Conservation (phyloP, 2,113 vertebrate genomes). For the Cepphus grylle region DNA sequence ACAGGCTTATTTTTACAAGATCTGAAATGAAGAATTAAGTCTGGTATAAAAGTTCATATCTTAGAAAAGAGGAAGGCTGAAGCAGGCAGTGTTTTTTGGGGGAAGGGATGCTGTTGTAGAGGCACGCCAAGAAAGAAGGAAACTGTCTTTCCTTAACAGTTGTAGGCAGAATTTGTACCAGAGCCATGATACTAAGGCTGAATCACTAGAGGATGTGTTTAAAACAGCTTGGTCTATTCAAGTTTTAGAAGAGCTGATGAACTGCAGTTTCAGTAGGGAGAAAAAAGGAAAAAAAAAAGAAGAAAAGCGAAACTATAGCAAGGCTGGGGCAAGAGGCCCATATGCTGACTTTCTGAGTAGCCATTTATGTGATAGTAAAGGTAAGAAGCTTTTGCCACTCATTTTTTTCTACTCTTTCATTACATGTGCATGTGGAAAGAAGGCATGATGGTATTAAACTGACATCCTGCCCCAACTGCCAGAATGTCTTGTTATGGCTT, state of each 20-base stretch:
- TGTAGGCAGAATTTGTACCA: constrained; percentile 70
- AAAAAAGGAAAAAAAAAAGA: neutral
- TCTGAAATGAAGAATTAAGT: constrained; percentile 9
- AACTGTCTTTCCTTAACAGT: constrained; percentile 67
- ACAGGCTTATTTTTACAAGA: neutral
- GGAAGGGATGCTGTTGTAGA: constrained; percentile 58
- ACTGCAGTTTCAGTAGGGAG: constrained; percentile 32
- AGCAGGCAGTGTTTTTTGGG: constrained; percentile 42
- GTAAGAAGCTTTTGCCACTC: constrained; percentile 46
- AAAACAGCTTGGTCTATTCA: constrained; percentile 72
- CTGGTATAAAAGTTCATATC: constrained; percentile 18
- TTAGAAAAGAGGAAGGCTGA: constrained; percentile 24
- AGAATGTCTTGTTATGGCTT: constrained; percentile 64
- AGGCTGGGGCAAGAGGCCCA: constrained; percentile 33
- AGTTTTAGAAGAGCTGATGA: constrained; percentile 64
- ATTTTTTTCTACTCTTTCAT: constrained; percentile 25
- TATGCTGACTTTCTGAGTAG: constrained; percentile 48
- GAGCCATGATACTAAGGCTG: constrained; percentile 64
- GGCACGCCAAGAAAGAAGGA: constrained; percentile 63
- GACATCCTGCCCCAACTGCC: constrained; percentile 65
- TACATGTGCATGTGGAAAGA: constrained; percentile 21
- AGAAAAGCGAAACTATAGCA: neutral
- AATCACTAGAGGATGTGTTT: constrained; percentile 70
- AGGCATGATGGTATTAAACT: constrained; percentile 33
- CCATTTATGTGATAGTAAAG: neutral